Evolutionary conservation across 2,797 vertebrate species (phyloP), one percentile per base, ranked within the genome.

Genomic region (Enteromius treurensis): DNA sequence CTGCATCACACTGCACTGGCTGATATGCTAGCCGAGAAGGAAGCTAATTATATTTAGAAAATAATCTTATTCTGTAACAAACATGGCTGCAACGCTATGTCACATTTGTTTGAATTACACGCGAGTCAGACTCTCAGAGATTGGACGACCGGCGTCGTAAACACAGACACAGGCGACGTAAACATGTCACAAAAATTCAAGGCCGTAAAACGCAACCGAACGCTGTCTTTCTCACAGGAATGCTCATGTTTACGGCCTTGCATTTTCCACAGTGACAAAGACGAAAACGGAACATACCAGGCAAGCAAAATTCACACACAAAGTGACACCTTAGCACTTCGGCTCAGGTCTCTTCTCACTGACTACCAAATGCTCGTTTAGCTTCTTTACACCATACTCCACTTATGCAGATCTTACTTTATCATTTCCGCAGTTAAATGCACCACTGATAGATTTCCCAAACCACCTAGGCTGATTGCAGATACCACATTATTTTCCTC

Each of bases 11-110:
- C 81, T 51, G 80, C 65, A 84, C 83, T 81, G 84, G 40, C 76
- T 87, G 80, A 86, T 87, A 86, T 49, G 47, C 67, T 84, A 77
- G 84, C 80, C 71, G 65, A 85, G 79, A 88, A 42, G 77, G 87
- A 84, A 86, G 85, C 88, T 87, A 89, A 86, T 89, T 89, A 89
- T 88, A 86, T 79, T 75, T 37, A 84, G 79, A 77, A 83, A 79
- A 86, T 87, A 86, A 85, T 89, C 87, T 86, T 69, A 75, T 75
- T 82, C 79, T 77, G 84, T 82, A 89, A 85, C 86, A 79, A 81
- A 86, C 84, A 75, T 70, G 45, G 65, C 51, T 83, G 78, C 45
- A 83, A 29, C 49, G 70, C 71, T 74, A 80, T 79, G 73, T 80
- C 84, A 84, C 80, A 77, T 84, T 84, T 75, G 76, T 86, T 86